Evolutionary conservation across 2,113 vertebrate species (phyloP).

Genomic region (Ptyas mucosa): DNA sequence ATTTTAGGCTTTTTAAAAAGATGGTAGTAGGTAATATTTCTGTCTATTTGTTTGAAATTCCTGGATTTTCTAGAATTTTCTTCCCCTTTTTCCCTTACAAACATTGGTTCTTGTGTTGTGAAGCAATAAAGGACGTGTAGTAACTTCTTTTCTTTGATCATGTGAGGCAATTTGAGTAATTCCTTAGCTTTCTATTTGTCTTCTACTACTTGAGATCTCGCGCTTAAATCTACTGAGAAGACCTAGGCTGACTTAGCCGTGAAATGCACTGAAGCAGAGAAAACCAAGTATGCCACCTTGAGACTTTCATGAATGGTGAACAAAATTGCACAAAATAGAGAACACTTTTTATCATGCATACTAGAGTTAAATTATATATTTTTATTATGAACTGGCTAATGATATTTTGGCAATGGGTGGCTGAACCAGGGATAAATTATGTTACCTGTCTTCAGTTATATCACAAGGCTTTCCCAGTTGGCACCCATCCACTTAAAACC

Average conservation of each 20-base stretch:
- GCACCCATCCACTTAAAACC: not conserved
- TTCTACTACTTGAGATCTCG: not conserved
- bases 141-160: not conserved
- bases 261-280: not conserved
- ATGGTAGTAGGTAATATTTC: not conserved
- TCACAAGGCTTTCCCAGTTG: not conserved
- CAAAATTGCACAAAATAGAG: not conserved
- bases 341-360: not conserved
- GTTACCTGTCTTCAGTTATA: not conserved
- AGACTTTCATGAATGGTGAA: not conserved
- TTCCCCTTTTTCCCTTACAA: not conserved
- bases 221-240: not conserved
- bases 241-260: not conserved
- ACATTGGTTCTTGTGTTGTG: not conserved
- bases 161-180: not conserved
- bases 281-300: not conserved
- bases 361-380: not conserved
- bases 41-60: not conserved
- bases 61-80: not conserved
- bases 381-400: not conserved
- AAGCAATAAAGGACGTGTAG: not conserved
- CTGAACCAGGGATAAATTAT: not conserved
- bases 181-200: not conserved
- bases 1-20: not conserved
- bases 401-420: not conserved